Evolutionary conservation across 2,888 invertebrate genomes (phyloP).

Genomic region (Drosophila engyochracea): DNA sequence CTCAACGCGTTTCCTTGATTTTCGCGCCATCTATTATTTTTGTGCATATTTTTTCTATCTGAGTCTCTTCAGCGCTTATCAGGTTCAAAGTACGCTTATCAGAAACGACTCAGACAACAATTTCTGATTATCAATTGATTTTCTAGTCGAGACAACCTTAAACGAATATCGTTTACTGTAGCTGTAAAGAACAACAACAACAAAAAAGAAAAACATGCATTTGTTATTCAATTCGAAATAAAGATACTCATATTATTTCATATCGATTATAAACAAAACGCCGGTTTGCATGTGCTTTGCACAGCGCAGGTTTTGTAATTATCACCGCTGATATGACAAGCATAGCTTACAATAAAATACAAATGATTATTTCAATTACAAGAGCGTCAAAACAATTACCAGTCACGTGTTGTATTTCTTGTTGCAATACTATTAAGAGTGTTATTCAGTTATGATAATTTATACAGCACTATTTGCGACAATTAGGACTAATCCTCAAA

Average conservation of each 20-base stretch:
- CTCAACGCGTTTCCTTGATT: conserved; percentile 34
- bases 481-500: background rate
- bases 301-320: conserved; percentile 36
- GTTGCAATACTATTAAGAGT: conserved; percentile 31
- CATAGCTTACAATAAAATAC: background rate
- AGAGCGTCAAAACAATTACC: conserved; percentile 37
- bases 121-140: conserved; percentile 12
- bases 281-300: conserved; percentile 34
- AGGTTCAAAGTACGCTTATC: conserved; percentile 70
- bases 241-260: conserved; percentile 29
- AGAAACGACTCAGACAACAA: conserved; percentile 12
- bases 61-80: conserved; percentile 24
- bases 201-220: background rate
- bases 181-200: conserved; percentile 7
- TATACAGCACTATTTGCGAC: background rate
- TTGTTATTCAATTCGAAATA: conserved; percentile 10
- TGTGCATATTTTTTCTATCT: conserved; percentile 4
- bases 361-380: conserved; percentile 20
- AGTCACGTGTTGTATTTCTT: conserved; percentile 59
- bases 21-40: background rate
- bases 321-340: conserved; percentile 53
- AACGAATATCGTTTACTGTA: conserved; percentile 18
- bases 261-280: conserved; percentile 16
- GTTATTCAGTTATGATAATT: conserved; percentile 20
- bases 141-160: conserved; percentile 1